These are phyloP conservation scores for Craseonycteris thonglongyai DNA, from an alignment of 2,113 vertebrate genomes.

Conservation along the genomic window DNA sequence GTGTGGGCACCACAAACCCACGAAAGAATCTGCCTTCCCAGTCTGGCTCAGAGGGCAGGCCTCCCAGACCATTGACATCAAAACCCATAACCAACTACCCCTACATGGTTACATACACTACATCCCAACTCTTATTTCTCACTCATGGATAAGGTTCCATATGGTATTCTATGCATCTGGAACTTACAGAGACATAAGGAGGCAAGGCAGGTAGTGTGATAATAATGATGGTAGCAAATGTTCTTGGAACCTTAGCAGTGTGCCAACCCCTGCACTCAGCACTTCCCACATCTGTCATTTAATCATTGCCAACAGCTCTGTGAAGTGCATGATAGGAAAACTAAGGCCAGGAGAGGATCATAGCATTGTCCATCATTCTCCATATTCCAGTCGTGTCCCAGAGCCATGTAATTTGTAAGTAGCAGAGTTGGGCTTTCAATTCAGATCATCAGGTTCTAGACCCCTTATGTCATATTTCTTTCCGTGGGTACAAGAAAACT, in stretches of 20 bases:
- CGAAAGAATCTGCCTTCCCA: background rate
- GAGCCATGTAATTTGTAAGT: background rate
- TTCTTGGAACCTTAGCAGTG: background rate
- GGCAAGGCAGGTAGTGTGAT: background rate
- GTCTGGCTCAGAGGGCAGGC: fast-evolving
- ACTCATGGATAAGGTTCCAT: background rate
- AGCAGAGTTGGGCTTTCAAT: background rate
- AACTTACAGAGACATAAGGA: background rate
- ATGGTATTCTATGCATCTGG: no score
- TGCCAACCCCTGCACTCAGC: background rate
- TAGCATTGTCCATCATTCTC: no score
- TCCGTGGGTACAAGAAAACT: background rate
- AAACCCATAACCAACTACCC: background rate
- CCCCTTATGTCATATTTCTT: background rate
- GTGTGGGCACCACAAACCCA: fast-evolving
- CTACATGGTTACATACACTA: background rate
- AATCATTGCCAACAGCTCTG: background rate
- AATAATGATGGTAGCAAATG: background rate
- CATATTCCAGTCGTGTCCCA: no score
- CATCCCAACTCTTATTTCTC: background rate
- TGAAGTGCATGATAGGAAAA: background rate
- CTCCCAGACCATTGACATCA: background rate
- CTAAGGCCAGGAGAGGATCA: background rate
- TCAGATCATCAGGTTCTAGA: background rate
- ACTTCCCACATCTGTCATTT: background rate